Conservation (phyloP, 2,113 vertebrate species). For the Mormyrus iriodes region DNA sequence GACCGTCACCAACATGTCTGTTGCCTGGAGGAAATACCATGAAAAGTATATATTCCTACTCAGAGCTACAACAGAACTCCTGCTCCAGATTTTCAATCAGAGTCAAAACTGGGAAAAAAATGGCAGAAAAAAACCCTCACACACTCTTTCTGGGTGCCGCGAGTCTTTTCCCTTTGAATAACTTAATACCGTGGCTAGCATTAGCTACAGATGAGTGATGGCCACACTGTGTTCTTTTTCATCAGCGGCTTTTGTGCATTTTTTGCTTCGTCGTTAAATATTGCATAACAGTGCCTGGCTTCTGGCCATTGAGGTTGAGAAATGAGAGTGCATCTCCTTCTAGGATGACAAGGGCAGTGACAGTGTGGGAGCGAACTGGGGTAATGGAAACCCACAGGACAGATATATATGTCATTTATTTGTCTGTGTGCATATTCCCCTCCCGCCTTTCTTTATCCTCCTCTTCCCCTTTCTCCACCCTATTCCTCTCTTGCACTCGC, state of each 20-base stretch:
- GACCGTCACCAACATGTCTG: background rate
- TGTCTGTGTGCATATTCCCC: background rate
- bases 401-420: background rate
- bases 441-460: background rate
- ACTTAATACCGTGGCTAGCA: background rate
- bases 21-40: background rate
- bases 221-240: background rate
- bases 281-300: conserved; percentile 7
- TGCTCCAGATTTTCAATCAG: background rate
- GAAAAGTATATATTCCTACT: background rate
- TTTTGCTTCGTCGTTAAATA: conserved; percentile 1
- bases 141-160: background rate
- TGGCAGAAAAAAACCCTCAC: background rate
- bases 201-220: background rate
- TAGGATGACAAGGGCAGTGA: conserved; percentile 16
- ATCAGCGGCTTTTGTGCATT: background rate
- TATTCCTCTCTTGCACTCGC: background rate
- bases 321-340: conserved; percentile 15
- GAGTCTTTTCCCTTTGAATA: background rate
- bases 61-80: background rate
- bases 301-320: background rate
- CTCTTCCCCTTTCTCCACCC: no score
- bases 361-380: background rate
- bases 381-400: background rate
- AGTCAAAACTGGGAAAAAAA: background rate